A percentile compares a stretch with the other conserved stretches of the same genome.
These are phyloP conservation scores for Prenolepis imparis DNA, from an alignment of 2,888 invertebrate genomes.

Conservation along the genomic window DNA sequence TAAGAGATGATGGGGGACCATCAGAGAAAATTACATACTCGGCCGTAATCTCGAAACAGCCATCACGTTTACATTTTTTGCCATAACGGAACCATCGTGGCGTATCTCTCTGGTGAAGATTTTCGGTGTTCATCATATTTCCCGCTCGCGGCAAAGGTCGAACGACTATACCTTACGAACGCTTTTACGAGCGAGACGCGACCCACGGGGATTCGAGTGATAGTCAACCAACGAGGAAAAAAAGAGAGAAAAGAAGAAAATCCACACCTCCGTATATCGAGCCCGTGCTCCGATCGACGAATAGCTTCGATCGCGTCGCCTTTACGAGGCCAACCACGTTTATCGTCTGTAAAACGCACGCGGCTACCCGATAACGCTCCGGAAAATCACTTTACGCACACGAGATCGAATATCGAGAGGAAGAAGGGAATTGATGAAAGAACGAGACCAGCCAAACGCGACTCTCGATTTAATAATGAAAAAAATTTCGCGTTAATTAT, in stretches of 20 bases:
- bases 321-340: slow-evolving; percentile 17
- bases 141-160: background rate
- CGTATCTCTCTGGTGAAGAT: background rate
- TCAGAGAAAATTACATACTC: background rate
- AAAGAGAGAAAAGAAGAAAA: background rate
- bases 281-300: background rate
- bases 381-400: slow-evolving; percentile 15
- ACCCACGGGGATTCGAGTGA: background rate
- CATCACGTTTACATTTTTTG: background rate
- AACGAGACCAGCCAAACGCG: background rate
- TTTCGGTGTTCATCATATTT: background rate
- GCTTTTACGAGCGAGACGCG: slow-evolving; percentile 39
- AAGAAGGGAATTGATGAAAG: background rate
- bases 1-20: background rate
- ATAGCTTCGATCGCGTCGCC: background rate
- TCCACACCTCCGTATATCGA: slow-evolving; percentile 5
- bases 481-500: background rate
- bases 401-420: background rate
- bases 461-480: background rate
- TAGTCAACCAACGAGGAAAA: background rate
- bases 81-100: background rate
- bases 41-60: background rate
- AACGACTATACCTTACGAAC: background rate
- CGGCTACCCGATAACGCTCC: slow-evolving; percentile 7
- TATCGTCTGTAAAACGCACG: slow-evolving; percentile 35